Base-by-base conservation (phyloP, 2,888 invertebrate genomes). In the Agrilus mali region DNA sequence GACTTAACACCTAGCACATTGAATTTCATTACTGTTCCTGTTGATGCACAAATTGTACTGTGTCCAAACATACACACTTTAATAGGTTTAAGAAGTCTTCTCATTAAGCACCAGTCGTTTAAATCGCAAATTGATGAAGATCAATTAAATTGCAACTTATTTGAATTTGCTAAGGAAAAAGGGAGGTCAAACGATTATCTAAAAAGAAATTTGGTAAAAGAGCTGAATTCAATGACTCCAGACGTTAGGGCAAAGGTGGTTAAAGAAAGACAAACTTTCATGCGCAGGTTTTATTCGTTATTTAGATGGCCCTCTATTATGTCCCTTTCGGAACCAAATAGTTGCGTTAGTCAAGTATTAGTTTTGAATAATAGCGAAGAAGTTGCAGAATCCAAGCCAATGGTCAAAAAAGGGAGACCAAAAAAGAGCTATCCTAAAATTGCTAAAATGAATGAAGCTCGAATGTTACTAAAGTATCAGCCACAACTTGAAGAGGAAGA, bases 21-120 rank as follows among this genome's bases (percentile, higher is more conserved):
- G 8, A 32, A 15, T 40, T 15, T n/a, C 2, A 13, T 14, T 4
- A 20, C 35, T n/a, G 14, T 20, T 34, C 7, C 13, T 14, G 10
- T 14, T 39, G 15, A 31, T 15, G 3, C 12, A 20, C 17, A 12
- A 22, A 22, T 10, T 36, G n/a, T 43, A 8, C 12, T 58, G 17
- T 55, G 58, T 15, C 55, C 57, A 7, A 55, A 55, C 44, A 40
- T 53, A 20, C 52, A 53, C 35, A 52, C 53, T 8, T 17, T 56
- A 8, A 43, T 54, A 6, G 56, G 55, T 7, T 33, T 58, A 31
- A 48, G 56, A 43, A 48, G 49, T 34, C 38, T 59, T n/a, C 36
- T 59, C 22, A 40, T 57, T 10, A 48, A 52, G 35, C 51, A 44
- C 42, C 44, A 53, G 20, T 35, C 47, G 36, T 48, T 46, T 38